Conservation (phyloP, 2,888 invertebrate genomes). For the Diarsia rubi region DNA sequence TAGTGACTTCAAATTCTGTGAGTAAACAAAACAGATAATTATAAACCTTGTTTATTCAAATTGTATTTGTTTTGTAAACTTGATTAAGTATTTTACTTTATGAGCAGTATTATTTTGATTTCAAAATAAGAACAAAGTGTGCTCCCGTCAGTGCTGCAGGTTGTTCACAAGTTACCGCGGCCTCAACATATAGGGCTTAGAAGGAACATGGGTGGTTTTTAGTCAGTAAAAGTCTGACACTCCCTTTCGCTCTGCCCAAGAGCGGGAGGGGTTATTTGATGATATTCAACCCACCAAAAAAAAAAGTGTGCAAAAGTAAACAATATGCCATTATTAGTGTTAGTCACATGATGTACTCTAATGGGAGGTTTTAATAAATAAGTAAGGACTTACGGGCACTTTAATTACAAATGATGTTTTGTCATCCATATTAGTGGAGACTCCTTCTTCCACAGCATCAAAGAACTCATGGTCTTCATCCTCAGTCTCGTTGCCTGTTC, state of each 20-base stretch:
- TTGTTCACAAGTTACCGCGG: too few relatives aligned
- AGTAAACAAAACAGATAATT: constrained; percentile 37
- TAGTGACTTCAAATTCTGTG: constrained; percentile 29
- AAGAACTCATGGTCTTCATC: constrained; percentile 95
- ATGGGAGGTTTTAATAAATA: not conserved
- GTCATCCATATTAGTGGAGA: constrained; percentile 84
- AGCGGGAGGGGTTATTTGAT: too few relatives aligned
- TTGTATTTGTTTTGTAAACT: constrained; percentile 13
- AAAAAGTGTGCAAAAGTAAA: constrained; percentile 5
- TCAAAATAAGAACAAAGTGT: too few relatives aligned
- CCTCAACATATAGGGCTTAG: too few relatives aligned
- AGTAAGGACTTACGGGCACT: constrained; percentile 89
- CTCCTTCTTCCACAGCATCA: constrained; percentile 92
- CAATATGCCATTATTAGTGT: constrained; percentile 10
- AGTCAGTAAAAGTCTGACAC: too few relatives aligned
- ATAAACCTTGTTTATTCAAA: not conserved
- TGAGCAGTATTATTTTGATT: constrained; percentile 2
- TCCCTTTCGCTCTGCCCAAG: too few relatives aligned
- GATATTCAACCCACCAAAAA: too few relatives aligned
- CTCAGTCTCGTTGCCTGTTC: constrained; percentile 90
- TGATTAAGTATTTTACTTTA: not conserved
- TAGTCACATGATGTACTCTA: constrained; percentile 22
- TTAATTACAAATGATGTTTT: constrained; percentile 92
- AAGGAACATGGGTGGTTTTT: too few relatives aligned
- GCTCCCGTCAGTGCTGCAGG: too few relatives aligned